Evolutionary conservation across 2,797 vertebrate species (phyloP).

Genomic region (Gallinago solitaria): DNA sequence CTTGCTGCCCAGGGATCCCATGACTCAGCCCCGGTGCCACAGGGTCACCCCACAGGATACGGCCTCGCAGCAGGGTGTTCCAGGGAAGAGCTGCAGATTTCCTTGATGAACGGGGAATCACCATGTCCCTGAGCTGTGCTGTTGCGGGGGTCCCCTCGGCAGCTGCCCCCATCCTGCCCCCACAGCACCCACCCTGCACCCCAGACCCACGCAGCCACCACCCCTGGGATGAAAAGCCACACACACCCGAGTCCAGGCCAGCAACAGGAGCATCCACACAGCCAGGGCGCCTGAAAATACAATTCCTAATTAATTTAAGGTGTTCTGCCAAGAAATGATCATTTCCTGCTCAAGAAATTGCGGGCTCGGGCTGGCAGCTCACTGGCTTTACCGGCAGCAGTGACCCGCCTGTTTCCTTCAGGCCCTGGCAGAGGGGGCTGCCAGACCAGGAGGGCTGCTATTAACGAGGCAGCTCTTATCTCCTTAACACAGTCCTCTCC

Average conservation of each 20-base stretch:
- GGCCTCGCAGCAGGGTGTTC: neutral
- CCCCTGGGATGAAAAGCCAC: fast-evolving
- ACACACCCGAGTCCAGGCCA: fast-evolving
- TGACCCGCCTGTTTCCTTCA: neutral
- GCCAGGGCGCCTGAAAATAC: neutral
- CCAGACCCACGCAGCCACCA: fast-evolving
- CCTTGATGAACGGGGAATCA: fast-evolving
- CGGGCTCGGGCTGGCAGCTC: neutral
- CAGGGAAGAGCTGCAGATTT: neutral
- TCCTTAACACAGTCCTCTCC: neutral
- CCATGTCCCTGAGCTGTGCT: fast-evolving
- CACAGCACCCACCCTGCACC: fast-evolving
- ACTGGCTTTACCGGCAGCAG: neutral
- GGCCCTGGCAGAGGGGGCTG: neutral
- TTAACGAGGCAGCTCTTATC: conserved; percentile 3
- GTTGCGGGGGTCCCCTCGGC: fast-evolving
- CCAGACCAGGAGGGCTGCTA: neutral
- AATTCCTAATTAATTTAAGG: neutral
- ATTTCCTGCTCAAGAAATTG: conserved; percentile 20
- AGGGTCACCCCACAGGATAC: neutral
- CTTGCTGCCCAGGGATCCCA: neutral
- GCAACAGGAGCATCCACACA: fast-evolving
- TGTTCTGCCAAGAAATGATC: neutral
- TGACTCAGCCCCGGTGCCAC: neutral
- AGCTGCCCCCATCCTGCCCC: neutral